A percentile compares a stretch with the other conserved stretches of the same genome.
Evolutionary conservation across 2,113 vertebrate genomes (phyloP).

Genomic region (Rhabdornis inornatus): DNA sequence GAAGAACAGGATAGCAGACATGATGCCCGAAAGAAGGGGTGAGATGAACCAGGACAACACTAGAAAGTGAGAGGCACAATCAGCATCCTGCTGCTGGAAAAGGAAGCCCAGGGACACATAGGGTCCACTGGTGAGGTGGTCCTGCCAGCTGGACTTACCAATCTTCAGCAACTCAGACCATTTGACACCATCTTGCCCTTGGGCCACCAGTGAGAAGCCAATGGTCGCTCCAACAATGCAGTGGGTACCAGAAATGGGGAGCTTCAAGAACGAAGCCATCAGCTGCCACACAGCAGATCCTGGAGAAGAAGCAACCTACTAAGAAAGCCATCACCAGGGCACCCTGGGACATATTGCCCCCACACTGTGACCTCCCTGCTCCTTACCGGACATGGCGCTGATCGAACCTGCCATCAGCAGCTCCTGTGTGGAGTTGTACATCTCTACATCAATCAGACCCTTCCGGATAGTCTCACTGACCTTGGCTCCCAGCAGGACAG

Average conservation of each 20-base stretch:
- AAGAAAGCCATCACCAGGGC: not conserved
- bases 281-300: slow-evolving; percentile 97
- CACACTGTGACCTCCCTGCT: not conserved
- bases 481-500: slow-evolving; percentile 91
- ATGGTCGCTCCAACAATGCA: slow-evolving; percentile 96
- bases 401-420: slow-evolving; percentile 87
- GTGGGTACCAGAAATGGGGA: slow-evolving; percentile 96
- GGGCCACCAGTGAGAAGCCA: slow-evolving; percentile 90
- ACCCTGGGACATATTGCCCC: fast-evolving
- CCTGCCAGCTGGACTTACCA: slow-evolving; percentile 65
- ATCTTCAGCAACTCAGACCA: slow-evolving; percentile 93
- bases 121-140: fast-evolving
- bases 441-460: slow-evolving; percentile 86
- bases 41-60: slow-evolving; percentile 97
- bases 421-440: slow-evolving; percentile 78
- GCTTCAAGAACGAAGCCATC: slow-evolving; percentile 90
- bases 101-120: fast-evolving
- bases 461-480: slow-evolving; percentile 96
- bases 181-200: slow-evolving; percentile 85
- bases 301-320: slow-evolving; percentile 28
- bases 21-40: slow-evolving; percentile 90
- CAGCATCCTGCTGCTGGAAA: not conserved
- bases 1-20: slow-evolving; percentile 93
- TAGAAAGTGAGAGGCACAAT: slow-evolving; percentile 44
- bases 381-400: slow-evolving; percentile 95